Percentiles rank a stretch among this genome's conserved stretches.
Conservation (phyloP, 64 coral and sea anemone species). For the Acropora yongei region DNA sequence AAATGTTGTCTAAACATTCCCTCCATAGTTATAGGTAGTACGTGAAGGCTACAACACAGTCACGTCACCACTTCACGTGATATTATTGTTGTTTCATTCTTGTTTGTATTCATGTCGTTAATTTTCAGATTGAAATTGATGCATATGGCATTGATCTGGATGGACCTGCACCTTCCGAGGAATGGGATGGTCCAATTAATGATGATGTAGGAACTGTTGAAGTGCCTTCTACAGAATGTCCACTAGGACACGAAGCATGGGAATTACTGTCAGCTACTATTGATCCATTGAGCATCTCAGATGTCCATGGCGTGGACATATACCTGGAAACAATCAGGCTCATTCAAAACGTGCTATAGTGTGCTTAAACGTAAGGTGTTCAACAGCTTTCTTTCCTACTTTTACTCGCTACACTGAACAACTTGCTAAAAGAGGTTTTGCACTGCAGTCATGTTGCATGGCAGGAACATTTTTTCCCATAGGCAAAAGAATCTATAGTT, state of each 20-base stretch:
- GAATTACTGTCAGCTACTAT: constrained; percentile 14
- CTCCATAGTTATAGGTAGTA: constrained; percentile 20
- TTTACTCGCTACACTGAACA: constrained; percentile 15
- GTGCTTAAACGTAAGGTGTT: constrained; percentile 12
- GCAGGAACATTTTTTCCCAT: constrained; percentile 20
- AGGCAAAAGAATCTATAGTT: background rate
- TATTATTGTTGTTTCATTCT: background rate
- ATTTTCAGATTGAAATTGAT: constrained; percentile 21
- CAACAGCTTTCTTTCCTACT: background rate
- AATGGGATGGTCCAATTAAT: constrained; percentile 16
- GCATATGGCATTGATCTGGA: constrained; percentile 26
- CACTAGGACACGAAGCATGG: constrained; percentile 33
- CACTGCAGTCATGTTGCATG: constrained; percentile 6
- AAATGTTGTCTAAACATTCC: background rate
- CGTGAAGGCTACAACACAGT: constrained; percentile 21
- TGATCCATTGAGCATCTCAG: constrained; percentile 17
- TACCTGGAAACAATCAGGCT: constrained; percentile 35
- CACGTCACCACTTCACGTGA: background rate
- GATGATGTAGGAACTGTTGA: constrained; percentile 14
- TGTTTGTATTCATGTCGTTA: constrained; percentile 2
- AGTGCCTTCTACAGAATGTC: constrained; percentile 45
- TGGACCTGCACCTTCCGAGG: constrained; percentile 22
- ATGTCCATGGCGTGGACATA: constrained; percentile 51
- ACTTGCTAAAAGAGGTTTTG: constrained; percentile 14
- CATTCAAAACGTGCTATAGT: constrained; percentile 24